Evolutionary conservation across 2,113 vertebrate genomes (phyloP).

Genomic region (Atherinomorus stipes): DNA sequence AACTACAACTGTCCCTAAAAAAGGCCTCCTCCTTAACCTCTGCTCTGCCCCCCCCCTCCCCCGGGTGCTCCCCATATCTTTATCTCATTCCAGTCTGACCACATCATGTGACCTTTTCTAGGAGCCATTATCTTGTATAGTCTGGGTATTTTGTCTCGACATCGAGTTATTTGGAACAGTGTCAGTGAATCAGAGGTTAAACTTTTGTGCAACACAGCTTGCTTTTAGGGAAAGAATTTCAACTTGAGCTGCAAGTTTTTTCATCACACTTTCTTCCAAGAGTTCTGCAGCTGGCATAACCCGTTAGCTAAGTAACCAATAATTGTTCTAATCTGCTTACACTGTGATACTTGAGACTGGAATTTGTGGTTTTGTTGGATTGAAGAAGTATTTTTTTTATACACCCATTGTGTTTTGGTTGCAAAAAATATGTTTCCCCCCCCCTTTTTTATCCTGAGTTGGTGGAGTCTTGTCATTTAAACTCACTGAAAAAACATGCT

Average conservation of each 20-base stretch:
- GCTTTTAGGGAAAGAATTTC: constrained; percentile 19
- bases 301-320: background rate
- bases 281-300: constrained; percentile 8
- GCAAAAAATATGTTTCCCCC: background rate
- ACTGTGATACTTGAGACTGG: constrained; percentile 25
- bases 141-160: constrained; percentile 34
- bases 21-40: background rate
- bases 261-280: constrained; percentile 28
- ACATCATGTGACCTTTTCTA: constrained; percentile 20
- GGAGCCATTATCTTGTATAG: constrained; percentile 19
- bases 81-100: constrained; percentile 1
- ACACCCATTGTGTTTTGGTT: background rate
- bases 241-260: background rate
- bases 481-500: too few relatives aligned
- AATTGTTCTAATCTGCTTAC: constrained; percentile 16
- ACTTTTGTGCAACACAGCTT: constrained; percentile 44
- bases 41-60: background rate
- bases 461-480: background rate
- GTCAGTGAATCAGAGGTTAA: constrained; percentile 27
- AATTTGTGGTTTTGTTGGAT: constrained; percentile 1
- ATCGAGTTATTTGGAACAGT: constrained; percentile 25
- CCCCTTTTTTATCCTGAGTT: background rate
- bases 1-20: too few relatives aligned
- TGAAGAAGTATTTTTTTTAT: constrained; percentile 10
- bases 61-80: background rate